Evolutionary conservation across 2,113 vertebrate genomes (phyloP).

Genomic region (Talpa occidentalis): DNA sequence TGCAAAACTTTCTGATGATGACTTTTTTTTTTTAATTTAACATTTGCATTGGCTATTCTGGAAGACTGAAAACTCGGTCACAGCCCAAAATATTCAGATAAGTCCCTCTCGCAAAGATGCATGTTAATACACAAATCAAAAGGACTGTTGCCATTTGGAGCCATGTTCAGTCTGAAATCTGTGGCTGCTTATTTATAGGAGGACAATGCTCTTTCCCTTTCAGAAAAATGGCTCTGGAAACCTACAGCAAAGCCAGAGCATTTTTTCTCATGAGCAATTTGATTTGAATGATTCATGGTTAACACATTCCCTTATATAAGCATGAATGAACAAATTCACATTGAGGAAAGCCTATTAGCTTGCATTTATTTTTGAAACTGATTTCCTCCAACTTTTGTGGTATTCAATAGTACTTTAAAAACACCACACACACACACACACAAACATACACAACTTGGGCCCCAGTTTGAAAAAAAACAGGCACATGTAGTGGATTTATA

Average conservation of each 20-base stretch:
- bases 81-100: slow-evolving; percentile 35
- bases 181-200: slow-evolving; percentile 51
- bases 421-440: background rate
- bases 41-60: background rate
- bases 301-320: slow-evolving; percentile 71
- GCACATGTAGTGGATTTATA: background rate
- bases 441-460: background rate
- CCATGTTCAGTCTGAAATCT: background rate
- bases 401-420: slow-evolving; percentile 59
- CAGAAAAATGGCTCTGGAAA: slow-evolving; percentile 45
- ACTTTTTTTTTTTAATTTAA: background rate
- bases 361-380: slow-evolving; percentile 77
- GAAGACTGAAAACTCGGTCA: background rate
- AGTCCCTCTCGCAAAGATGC: background rate
- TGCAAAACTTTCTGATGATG: slow-evolving; percentile 9
- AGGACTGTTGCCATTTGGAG: slow-evolving; percentile 50
- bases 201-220: slow-evolving; percentile 43
- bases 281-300: slow-evolving; percentile 66
- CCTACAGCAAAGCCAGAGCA: slow-evolving; percentile 33
- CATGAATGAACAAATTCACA: slow-evolving; percentile 79
- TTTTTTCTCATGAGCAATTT: slow-evolving; percentile 71
- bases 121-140: slow-evolving; percentile 23
- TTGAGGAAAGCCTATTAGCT: slow-evolving; percentile 69
- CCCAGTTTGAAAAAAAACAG: slow-evolving; percentile 44
- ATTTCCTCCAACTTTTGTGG: slow-evolving; percentile 65